Evolutionary conservation across 1,140 invertebrate genomes (phyloP), one percentile per base, ranked within the genome.

Genomic region (Apis florea): DNA sequence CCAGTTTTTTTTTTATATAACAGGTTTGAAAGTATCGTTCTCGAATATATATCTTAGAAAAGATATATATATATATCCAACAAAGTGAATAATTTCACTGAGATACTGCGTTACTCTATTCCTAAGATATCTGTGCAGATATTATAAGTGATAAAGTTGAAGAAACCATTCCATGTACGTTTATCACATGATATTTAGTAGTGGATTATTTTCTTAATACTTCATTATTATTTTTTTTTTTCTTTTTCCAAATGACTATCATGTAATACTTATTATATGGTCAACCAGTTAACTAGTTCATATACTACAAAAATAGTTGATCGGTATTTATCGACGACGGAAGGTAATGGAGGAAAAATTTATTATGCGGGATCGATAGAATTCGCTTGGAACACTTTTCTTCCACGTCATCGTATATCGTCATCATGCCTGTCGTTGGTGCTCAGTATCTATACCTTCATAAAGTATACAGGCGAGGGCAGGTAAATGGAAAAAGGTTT

Each of bases 361-460:
- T 71, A 71, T 71, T 56, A 58, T 54, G 2, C 31, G 31, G 31
- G 31, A 21, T 72, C 70, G 53, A 72, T 72, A 47, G 53, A 40
- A 72, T 72, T 72, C 53, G 31, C 70, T 13, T 31, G 70, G 21
- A 31, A 58, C 69, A 54, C 49, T 69, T 26, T 58, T 72, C 54
- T 71, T n/a, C 31, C 26, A n/a, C 31, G 70, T 72, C 54, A 17
- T 40, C 31, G 70, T 72, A 72, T 72, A 58, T 72, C 53, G 70
- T 58, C 21, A 31, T 58, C 70, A 58, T 72, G 31, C 21, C 12
- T 54, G n/a, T 47, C 21, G 31, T 58, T 58, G 70, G 40, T 24
- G n/a, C 47, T 49, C 11, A 11, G 9, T 31, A n/a, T 56, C 31
- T 11, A 13, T 9, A 9, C 8, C 31, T 12, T 26, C 11, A 17